Base-by-base conservation (phyloP, 2,113 vertebrate genomes). In the Antennarius striatus region DNA sequence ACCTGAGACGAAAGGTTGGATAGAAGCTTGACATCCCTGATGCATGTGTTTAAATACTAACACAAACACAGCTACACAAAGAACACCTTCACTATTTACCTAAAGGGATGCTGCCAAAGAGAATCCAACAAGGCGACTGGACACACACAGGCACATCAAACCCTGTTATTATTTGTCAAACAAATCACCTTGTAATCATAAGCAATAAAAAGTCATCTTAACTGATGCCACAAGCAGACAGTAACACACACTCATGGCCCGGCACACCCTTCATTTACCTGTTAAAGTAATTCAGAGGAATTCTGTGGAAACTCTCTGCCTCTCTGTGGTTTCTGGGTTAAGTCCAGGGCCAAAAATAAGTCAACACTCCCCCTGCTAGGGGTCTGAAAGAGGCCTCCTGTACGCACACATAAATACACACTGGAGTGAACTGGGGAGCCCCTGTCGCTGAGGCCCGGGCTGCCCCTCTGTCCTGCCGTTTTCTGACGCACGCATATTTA, bases 311-410 rank as follows among this genome's bases (percentile, higher is more conserved):
- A 88, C 81, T 88, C 29, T 40, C 61, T 61, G 51, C 73, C 39
- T 56, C 71, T 22, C 71, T 86, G 82, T 73, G 84, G 80, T 82
- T 86, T 86, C 72, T 86, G 83, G 82, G 74, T 86, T 73, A 75
- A 80, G 71, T 77, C 82, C 81, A 83, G 73, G 73, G 80, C 90
- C 90, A 90, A 87, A 91, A 89, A 89, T 86, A 87, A 91, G 86
- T 90, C 88, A 90, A 88, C 86, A 82, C 88, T 69, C 79, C 84
- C 82, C 83, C 79, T 76, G 78, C 82, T 64, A 88, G 85, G 85
- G 85, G 85, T 89, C 89, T 89, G 89, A 90, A 89, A 83, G 85
- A 89, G 86, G 80, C 82, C 85, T 86, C 80, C 84, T 86, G 77
- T 87, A 86, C 77, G 43, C 81, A 81, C 81, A 82, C 77, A 64